phyloP scores from a whole-genome alignment of 2,113 vertebrate species.

The Garra rufa region DNA sequence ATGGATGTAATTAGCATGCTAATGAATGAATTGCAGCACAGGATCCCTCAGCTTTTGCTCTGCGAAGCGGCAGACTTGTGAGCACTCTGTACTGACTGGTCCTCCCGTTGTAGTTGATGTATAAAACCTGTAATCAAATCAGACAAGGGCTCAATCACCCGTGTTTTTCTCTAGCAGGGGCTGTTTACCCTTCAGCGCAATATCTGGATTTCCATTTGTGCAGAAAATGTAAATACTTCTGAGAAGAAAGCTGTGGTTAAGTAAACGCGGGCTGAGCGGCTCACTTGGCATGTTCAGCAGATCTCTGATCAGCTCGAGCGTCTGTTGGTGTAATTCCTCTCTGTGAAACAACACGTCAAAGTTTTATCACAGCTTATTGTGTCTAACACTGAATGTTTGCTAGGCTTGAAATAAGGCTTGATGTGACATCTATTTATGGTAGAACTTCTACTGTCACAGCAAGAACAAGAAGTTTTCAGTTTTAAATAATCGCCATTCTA shows the following conservation, averaged over 20 bases:
- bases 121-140: slow-evolving; percentile 65
- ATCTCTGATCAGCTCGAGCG: slow-evolving; percentile 35
- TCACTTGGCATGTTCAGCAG: slow-evolving; percentile 43
- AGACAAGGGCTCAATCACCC: slow-evolving; percentile 62
- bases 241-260: slow-evolving; percentile 49
- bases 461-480: not conserved
- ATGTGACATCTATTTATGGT: not conserved
- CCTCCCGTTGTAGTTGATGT: slow-evolving; percentile 54
- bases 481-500: no score
- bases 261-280: slow-evolving; percentile 35
- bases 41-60: slow-evolving; percentile 51
- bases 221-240: slow-evolving; percentile 59
- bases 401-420: not conserved
- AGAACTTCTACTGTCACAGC: not conserved
- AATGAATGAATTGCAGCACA: slow-evolving; percentile 58
- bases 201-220: slow-evolving; percentile 59
- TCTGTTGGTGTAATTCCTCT: slow-evolving; percentile 43
- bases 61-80: slow-evolving; percentile 15
- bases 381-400: not conserved
- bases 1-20: slow-evolving; percentile 61
- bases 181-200: slow-evolving; percentile 55
- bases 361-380: slow-evolving; percentile 25
- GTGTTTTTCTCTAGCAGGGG: slow-evolving; percentile 47
- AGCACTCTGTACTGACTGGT: slow-evolving; percentile 37
- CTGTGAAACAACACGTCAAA: slow-evolving; percentile 34